Base-by-base conservation (phyloP, 92 coral and sea anemone genomes). In the Bergia puertoricense region DNA sequence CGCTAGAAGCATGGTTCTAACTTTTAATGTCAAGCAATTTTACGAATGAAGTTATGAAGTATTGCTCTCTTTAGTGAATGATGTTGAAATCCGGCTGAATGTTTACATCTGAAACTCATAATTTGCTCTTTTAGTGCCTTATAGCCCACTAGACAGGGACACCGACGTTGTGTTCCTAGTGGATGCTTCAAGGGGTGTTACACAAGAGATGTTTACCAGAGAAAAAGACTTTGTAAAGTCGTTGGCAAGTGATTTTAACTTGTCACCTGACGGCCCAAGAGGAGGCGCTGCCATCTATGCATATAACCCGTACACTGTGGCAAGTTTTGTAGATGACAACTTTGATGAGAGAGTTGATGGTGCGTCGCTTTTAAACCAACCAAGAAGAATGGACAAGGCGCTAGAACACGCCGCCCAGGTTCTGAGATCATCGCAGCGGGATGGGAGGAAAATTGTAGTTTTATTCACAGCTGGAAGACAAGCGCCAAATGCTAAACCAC, bases 171-270 rank as follows among this genome's bases (percentile, higher is more conserved):
- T 96, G n/a, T 95, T 96, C 76, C 83, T 96, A 13, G 81, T 96
- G 93, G 98, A 94, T 83, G 96, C 98, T 4, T 96, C 98, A n/a
- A 75, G 90, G 38, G 90, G 93, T 81, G 92, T 93, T 14, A 89
- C 91, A 14, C 82, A 15, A 45, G 84, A 86, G 45, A 86, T 94
- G 6, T 94, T 87, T 65, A 36, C 45, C 14, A 90, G 85, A 76
- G 89, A 94, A 89, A 93, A 96, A 88, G 56, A 81, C 2, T 91
- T 96, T 76, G 94, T 93, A 13, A 96, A 96, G 30, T 76, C 84
- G 5, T 43, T 96, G 23, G 97, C 94, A 20, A 85, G 91, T 57
- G 78, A 88, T 39, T 89, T 93, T 66, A 92, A 89, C 67, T 85
- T 94, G 44, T 85, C 95, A 36, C 90, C 95, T 65, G 84, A 88